Evolutionary conservation across 2,888 invertebrate genomes (phyloP).

Genomic region (Drosophila merina): DNA sequence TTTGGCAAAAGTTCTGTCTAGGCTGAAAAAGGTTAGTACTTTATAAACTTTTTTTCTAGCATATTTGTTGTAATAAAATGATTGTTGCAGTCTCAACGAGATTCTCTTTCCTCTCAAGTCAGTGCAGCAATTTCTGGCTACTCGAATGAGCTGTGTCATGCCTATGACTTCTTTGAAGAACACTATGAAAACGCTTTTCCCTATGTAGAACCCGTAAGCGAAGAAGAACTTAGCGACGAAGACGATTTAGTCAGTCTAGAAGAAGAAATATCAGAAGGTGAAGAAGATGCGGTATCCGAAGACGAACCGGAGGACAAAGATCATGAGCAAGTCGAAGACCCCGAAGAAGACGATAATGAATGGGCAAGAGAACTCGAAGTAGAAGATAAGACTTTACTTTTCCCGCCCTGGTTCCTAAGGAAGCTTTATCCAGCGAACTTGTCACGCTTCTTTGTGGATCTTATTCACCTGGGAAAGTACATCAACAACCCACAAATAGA

Average conservation of each 20-base stretch:
- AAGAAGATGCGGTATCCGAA: slow-evolving; percentile 32
- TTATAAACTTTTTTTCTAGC: neutral
- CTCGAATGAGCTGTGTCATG: slow-evolving; percentile 85
- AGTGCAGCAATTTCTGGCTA: slow-evolving; percentile 88
- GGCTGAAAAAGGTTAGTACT: slow-evolving; percentile 85
- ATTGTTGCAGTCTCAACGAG: slow-evolving; percentile 83
- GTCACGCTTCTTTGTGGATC: slow-evolving; percentile 88
- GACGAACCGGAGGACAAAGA: slow-evolving; percentile 24
- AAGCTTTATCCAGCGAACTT: slow-evolving; percentile 87
- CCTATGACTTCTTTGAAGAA: slow-evolving; percentile 86
- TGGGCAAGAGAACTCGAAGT: slow-evolving; percentile 39
- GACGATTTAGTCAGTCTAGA: slow-evolving; percentile 20
- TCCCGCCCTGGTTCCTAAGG: slow-evolving; percentile 88
- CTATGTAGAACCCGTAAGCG: slow-evolving; percentile 34
- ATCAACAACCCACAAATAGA: slow-evolving; percentile 90
- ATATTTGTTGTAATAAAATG: neutral
- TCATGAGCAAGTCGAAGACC: slow-evolving; percentile 19
- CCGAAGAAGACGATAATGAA: slow-evolving; percentile 9
- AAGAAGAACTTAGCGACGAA: slow-evolving; percentile 36
- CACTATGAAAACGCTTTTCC: slow-evolving; percentile 60
- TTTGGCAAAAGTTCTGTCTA: slow-evolving; percentile 87
- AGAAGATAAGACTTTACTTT: slow-evolving; percentile 62
- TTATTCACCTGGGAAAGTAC: slow-evolving; percentile 87
- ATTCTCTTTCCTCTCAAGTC: slow-evolving; percentile 86
- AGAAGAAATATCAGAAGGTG: slow-evolving; percentile 15